Evolutionary conservation across 2,797 vertebrate species (phyloP).

Genomic region (Cryptoblepharus egeriae): DNA sequence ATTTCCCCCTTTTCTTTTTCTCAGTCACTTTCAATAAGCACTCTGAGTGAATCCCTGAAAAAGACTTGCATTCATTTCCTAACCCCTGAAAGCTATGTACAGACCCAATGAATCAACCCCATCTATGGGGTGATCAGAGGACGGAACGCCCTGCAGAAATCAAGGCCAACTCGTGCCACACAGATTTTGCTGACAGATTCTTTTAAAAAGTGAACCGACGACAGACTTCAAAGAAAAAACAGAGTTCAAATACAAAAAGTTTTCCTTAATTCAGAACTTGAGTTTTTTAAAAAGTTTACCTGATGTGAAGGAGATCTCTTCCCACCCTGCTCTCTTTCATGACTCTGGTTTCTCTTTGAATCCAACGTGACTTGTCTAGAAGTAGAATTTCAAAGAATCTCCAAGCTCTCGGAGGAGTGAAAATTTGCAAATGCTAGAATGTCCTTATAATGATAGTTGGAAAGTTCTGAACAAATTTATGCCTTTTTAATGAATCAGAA

Average conservation of each 20-base stretch:
- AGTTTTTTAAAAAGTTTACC: conserved; percentile 71
- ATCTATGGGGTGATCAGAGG: conserved; percentile 38
- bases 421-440: conserved; percentile 36
- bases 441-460: background rate
- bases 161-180: conserved; percentile 49
- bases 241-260: conserved; percentile 61
- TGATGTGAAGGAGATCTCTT: conserved; percentile 59
- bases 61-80: background rate
- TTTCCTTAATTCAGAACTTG: conserved; percentile 18
- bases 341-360: conserved; percentile 70
- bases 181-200: conserved; percentile 61
- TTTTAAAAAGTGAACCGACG: conserved; percentile 69
- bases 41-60: background rate
- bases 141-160: conserved; percentile 59
- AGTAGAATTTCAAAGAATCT: conserved; percentile 63
- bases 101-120: conserved; percentile 27
- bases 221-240: conserved; percentile 67
- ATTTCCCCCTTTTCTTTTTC: background rate
- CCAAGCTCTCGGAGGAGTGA: conserved; percentile 29
- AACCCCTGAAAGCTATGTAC: conserved; percentile 9
- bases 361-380: conserved; percentile 35
- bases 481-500: background rate
- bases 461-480: rapidly evolving
- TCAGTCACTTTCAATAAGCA: background rate
- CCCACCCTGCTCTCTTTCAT: conserved; percentile 49